Percentiles rank a stretch among this genome's conserved stretches.
Conservation (phyloP, 2,113 vertebrate species). For the Sylvilagus bachmani region DNA sequence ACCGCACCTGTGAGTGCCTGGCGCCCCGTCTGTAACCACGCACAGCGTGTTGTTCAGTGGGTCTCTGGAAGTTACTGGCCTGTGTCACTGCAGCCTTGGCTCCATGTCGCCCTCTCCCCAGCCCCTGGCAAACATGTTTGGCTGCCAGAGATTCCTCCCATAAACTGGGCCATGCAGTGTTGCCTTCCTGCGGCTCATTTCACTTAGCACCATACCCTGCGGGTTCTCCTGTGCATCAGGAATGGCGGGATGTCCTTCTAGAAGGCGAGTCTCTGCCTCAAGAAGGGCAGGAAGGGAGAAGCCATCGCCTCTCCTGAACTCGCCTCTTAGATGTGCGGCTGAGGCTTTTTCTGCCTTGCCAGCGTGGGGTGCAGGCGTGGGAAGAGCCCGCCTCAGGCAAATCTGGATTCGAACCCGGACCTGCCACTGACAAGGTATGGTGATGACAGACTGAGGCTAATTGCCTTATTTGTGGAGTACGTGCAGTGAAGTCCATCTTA, state of each 20-base stretch:
- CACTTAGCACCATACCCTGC: neutral
- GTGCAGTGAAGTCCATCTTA: neutral
- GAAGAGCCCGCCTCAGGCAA: neutral
- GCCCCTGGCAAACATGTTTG: no score
- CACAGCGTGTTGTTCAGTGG: neutral
- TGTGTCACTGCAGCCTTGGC: neutral
- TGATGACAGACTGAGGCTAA: neutral
- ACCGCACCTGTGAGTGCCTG: neutral
- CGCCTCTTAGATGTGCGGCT: rapidly evolving
- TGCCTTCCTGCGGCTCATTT: neutral
- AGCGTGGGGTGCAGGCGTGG: neutral
- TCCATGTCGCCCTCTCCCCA: rapidly evolving
- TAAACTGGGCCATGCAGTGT: no score
- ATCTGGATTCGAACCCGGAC: neutral
- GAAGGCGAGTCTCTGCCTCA: neutral
- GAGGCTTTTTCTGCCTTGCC: neutral
- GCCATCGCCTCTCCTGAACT: rapidly evolving
- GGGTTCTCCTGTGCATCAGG: neutral
- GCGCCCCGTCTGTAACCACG: neutral
- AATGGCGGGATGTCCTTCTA: neutral
- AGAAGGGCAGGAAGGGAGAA: neutral
- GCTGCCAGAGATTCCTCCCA: neutral
- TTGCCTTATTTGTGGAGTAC: neutral
- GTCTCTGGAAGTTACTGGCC: neutral
- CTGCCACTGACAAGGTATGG: rapidly evolving